A percentile compares a stretch with the other conserved stretches of the same genome.
These are phyloP conservation scores for Fulmarus glacialis DNA, from an alignment of 2,113 vertebrate genomes.

Conservation along the genomic window DNA sequence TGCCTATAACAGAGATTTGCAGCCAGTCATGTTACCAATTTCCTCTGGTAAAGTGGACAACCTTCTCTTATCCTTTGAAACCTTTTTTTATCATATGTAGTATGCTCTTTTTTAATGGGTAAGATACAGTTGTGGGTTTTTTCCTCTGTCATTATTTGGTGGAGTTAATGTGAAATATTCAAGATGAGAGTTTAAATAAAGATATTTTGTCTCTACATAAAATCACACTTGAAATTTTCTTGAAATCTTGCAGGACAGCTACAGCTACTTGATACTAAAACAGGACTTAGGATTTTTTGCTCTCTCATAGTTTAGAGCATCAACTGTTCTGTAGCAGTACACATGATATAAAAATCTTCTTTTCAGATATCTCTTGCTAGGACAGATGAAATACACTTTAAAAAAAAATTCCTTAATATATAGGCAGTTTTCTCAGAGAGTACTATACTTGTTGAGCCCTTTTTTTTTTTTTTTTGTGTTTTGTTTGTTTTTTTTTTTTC, in stretches of 20 bases:
- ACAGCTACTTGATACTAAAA: neutral
- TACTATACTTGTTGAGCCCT: neutral
- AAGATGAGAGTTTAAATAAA: neutral
- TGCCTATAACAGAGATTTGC: neutral
- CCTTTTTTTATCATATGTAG: accelerated
- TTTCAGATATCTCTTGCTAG: neutral
- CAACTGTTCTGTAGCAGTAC: neutral
- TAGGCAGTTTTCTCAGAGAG: neutral
- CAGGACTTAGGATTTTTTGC: neutral
- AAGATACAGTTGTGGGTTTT: neutral
- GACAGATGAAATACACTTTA: neutral
- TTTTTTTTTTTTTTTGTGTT: no score
- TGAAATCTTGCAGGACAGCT: neutral
- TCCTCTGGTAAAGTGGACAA: neutral
- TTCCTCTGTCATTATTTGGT: neutral
- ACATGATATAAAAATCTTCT: neutral
- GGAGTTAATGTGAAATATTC: neutral
- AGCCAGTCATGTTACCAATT: neutral
- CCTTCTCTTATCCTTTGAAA: neutral
- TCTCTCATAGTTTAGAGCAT: neutral
- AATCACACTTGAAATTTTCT: neutral
- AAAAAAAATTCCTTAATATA: neutral
- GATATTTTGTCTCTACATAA: neutral
- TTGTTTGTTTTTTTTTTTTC: no score
- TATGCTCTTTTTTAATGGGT: neutral